Percentiles rank a stretch among this genome's conserved stretches.
Conservation (phyloP, 2,797 vertebrate species). For the Poecilia wingei region DNA sequence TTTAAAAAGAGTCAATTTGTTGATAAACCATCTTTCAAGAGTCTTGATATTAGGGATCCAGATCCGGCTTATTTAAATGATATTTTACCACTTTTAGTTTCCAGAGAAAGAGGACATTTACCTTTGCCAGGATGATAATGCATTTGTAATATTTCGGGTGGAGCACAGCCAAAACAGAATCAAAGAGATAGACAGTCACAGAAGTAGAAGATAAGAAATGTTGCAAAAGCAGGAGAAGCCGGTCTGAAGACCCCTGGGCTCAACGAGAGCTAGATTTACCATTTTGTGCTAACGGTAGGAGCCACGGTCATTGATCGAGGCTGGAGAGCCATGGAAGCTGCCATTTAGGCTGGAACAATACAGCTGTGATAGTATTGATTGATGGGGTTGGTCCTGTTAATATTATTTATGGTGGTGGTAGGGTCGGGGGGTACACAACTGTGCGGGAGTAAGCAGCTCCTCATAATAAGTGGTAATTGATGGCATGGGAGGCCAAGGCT, state of each 20-base stretch:
- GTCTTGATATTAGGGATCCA: neutral
- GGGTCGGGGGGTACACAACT: slow-evolving; percentile 70
- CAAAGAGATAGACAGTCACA: slow-evolving; percentile 42
- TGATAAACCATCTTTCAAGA: neutral
- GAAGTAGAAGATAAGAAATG: slow-evolving; percentile 44
- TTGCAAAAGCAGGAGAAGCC: slow-evolving; percentile 54
- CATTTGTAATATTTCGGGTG: neutral
- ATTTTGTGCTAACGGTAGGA: slow-evolving; percentile 74
- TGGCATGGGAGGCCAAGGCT: slow-evolving; percentile 85
- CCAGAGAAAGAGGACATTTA: neutral
- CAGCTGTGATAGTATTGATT: slow-evolving; percentile 91
- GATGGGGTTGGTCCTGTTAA: slow-evolving; percentile 88
- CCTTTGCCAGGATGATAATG: neutral
- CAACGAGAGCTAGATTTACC: slow-evolving; percentile 76
- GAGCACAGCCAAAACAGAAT: neutral
- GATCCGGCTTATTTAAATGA: neutral
- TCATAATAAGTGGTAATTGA: slow-evolving; percentile 98
- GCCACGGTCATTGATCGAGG: slow-evolving; percentile 87
- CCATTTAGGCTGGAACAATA: slow-evolving; percentile 87
- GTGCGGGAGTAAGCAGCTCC: slow-evolving; percentile 83
- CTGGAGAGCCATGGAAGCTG: slow-evolving; percentile 78
- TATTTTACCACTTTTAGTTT: neutral
- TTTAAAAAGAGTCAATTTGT: neutral
- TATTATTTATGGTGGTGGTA: slow-evolving; percentile 91
- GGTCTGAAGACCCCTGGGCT: slow-evolving; percentile 71